phyloP scores from a whole-genome alignment of 2,888 invertebrate genomes.

The Loripinus fragilis region DNA sequence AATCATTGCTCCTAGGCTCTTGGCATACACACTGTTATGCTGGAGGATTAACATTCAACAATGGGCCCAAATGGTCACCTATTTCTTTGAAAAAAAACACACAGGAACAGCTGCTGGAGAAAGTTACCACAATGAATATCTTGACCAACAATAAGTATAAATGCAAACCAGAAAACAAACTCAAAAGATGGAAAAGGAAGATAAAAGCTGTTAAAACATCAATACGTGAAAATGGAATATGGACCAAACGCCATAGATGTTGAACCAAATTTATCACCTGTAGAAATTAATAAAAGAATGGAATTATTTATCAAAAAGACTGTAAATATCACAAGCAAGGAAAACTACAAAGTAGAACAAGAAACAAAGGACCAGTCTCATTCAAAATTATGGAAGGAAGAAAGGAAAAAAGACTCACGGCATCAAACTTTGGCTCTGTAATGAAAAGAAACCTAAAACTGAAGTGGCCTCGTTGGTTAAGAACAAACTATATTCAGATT shows the following conservation, averaged over 20 bases:
- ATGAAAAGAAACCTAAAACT: background rate
- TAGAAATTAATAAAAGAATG: background rate
- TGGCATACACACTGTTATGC: too few species aligned
- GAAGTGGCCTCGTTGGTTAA: too few species aligned
- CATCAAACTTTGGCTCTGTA: conserved; percentile 21
- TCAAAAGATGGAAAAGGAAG: too few species aligned
- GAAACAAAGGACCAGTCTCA: conserved; percentile 15
- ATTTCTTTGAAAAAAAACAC: too few species aligned
- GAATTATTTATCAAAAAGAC: background rate
- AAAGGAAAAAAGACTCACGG: conserved; percentile 27
- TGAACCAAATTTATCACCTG: background rate
- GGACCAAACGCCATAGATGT: background rate
- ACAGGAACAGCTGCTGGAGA: too few species aligned
- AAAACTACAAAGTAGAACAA: background rate
- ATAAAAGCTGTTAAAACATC: background rate
- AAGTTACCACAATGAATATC: too few species aligned
- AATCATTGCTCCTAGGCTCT: too few species aligned
- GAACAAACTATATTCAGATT: too few species aligned
- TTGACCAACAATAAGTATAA: too few species aligned
- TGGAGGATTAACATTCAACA: too few species aligned
- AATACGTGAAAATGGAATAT: conserved; percentile 13
- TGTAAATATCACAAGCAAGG: background rate
- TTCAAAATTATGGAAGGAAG: conserved; percentile 11
- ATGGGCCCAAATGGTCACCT: too few species aligned
- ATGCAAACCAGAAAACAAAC: too few species aligned